A percentile compares a stretch with the other conserved stretches of the same genome.
phyloP scores from a whole-genome alignment of 2,113 vertebrate genomes.

The Euleptes europaea region DNA sequence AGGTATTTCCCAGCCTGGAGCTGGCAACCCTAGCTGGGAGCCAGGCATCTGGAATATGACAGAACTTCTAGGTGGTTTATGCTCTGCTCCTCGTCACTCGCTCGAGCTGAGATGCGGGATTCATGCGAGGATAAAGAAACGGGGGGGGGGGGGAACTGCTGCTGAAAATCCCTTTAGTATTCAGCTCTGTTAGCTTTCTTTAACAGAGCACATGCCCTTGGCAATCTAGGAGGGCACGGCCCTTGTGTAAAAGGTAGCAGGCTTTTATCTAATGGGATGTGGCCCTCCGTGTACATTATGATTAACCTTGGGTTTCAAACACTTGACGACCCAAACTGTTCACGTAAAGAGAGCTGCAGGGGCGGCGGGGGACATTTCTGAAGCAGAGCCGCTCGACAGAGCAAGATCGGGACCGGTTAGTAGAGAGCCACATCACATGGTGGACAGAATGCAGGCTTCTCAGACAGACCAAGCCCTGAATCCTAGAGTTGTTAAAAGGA shows the following conservation, averaged over 20 bases:
- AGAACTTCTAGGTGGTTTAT: background rate
- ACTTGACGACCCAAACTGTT: conserved; percentile 8
- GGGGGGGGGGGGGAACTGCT: conserved; percentile 19
- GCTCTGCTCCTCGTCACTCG: background rate
- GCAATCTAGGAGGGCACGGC: background rate
- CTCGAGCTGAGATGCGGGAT: conserved; percentile 22
- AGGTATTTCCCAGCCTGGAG: no score
- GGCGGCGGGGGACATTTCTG: background rate
- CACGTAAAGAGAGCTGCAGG: background rate
- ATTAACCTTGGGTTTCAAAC: conserved; percentile 23
- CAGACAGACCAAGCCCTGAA: background rate
- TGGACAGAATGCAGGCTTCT: background rate
- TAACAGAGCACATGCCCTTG: conserved; percentile 1
- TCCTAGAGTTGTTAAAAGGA: background rate
- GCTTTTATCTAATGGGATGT: background rate
- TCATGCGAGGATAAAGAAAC: conserved; percentile 4
- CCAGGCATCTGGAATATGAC: background rate
- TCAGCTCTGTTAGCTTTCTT: conserved; percentile 40
- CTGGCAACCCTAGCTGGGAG: no score
- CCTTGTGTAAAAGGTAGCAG: background rate
- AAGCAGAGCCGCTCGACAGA: background rate
- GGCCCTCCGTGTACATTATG: conserved; percentile 12
- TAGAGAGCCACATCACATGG: background rate
- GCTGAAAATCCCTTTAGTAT: conserved; percentile 16
- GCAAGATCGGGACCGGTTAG: background rate